These are phyloP conservation scores for Pollachius pollachius DNA, from an alignment of 2,113 vertebrate species.

Conservation along the genomic window DNA sequence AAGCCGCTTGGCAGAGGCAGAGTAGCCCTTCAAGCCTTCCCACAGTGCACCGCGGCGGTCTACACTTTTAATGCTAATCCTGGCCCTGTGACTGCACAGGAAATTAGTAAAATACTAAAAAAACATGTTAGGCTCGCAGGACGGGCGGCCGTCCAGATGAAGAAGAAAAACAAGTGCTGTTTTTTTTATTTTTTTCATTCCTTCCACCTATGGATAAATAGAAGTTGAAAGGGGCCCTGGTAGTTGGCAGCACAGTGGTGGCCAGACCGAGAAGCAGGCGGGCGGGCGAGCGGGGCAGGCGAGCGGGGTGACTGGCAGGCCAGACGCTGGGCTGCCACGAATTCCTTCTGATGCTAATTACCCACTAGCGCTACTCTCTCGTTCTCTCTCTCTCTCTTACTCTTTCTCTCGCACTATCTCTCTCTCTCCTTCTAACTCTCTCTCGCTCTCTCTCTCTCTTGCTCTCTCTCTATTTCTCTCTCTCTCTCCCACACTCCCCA, in stretches of 20 bases:
- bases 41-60: conserved; percentile 54
- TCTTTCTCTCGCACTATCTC: background rate
- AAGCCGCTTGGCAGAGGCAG: conserved; percentile 47
- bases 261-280: conserved; percentile 26
- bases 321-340: conserved; percentile 44
- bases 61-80: conserved; percentile 55
- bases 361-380: conserved; percentile 26
- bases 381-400: conserved; percentile 5
- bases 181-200: conserved; percentile 61
- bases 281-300: background rate
- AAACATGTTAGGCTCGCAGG: background rate
- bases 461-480: conserved; percentile 6
- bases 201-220: conserved; percentile 50
- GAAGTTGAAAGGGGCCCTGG: conserved; percentile 58
- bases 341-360: conserved; percentile 65
- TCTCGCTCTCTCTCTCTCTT: conserved; percentile 14
- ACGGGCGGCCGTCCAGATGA: conserved; percentile 24
- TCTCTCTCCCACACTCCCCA: conserved; percentile 10
- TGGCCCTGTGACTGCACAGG: conserved; percentile 38
- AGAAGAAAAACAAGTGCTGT: conserved; percentile 46
- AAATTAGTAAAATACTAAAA: conserved; percentile 20
- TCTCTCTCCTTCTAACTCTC: conserved; percentile 13
- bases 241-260: conserved; percentile 54
- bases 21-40: conserved; percentile 46
- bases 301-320: conserved; percentile 13